phyloP scores from a whole-genome alignment of 2,797 vertebrate genomes.

The Heliangelus exortis region DNA sequence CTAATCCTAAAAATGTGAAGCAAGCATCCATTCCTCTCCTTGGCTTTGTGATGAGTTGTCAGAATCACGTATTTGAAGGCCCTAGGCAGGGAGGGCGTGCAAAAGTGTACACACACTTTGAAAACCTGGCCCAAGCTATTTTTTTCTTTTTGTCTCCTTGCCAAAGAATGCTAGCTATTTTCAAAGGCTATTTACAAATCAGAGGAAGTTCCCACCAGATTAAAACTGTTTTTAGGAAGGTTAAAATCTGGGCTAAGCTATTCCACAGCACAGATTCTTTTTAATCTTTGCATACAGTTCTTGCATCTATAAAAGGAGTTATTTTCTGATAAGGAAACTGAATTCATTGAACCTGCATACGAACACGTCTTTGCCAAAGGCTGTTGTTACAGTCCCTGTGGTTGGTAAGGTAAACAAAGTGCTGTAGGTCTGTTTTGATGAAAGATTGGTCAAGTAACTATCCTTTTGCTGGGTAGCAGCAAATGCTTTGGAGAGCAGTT shows the following conservation, averaged over 20 bases:
- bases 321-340: conserved; percentile 48
- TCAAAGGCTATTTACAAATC: conserved; percentile 64
- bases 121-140: conserved; percentile 16
- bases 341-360: conserved; percentile 49
- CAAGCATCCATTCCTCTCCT: background rate
- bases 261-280: background rate
- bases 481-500: conserved; percentile 76
- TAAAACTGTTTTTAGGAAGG: conserved; percentile 55
- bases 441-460: conserved; percentile 78
- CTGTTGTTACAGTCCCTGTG: conserved; percentile 68
- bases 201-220: conserved; percentile 69
- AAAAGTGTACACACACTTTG: background rate
- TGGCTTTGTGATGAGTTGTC: background rate
- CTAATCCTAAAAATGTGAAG: background rate
- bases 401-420: conserved; percentile 88
- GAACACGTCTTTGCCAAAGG: conserved; percentile 68
- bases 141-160: conserved; percentile 39
- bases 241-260: conserved; percentile 31
- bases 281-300: conserved; percentile 4
- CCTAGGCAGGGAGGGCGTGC: background rate
- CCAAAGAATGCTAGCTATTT: conserved; percentile 52
- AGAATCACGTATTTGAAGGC: background rate
- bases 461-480: conserved; percentile 41
- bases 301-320: conserved; percentile 18
- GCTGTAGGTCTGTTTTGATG: conserved; percentile 89